A percentile compares a stretch with the other conserved stretches of the same genome.
These are phyloP conservation scores for Tachysurus fulvidraco DNA, from an alignment of 2,113 vertebrate species.

Conservation along the genomic window DNA sequence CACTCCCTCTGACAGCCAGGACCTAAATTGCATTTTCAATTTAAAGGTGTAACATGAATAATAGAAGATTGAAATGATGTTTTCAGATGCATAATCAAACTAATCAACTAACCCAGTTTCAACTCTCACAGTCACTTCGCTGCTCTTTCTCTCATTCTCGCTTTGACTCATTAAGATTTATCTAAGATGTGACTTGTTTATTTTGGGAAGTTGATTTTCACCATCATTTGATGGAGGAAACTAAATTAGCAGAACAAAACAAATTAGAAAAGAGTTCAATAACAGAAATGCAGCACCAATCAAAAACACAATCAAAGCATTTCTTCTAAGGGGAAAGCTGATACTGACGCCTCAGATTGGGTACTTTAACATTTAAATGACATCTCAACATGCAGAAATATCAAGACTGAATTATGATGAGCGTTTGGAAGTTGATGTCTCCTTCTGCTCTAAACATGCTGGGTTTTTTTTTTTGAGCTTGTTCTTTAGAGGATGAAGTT, in stretches of 20 bases:
- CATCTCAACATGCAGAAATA: constrained; percentile 13
- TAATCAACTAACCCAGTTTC: constrained; percentile 41
- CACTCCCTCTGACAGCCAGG: constrained; percentile 45
- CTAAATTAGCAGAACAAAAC: constrained; percentile 21
- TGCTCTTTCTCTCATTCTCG: constrained; percentile 5
- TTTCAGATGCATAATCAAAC: constrained; percentile 44
- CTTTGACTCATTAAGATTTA: constrained; percentile 11
- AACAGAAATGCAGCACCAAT: background rate
- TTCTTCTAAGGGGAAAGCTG: background rate
- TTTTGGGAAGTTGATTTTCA: constrained; percentile 18
- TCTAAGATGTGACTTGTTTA: constrained; percentile 12
- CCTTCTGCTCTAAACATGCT: background rate
- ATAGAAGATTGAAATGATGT: constrained; percentile 38
- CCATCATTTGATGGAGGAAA: background rate
- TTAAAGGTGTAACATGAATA: constrained; percentile 58
- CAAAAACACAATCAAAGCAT: constrained; percentile 9
- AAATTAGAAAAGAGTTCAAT: constrained; percentile 1
- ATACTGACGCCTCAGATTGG: background rate
- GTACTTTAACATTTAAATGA: background rate
- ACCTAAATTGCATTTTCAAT: constrained; percentile 49
- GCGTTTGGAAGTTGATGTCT: constrained; percentile 8
- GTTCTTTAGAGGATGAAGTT: background rate
- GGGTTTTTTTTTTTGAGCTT: constrained; percentile 10
- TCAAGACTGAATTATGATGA: constrained; percentile 33
- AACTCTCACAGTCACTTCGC: background rate